These are phyloP conservation scores for Leptoclinus maculatus DNA, from an alignment of 2,797 vertebrate species.

Conservation along the genomic window DNA sequence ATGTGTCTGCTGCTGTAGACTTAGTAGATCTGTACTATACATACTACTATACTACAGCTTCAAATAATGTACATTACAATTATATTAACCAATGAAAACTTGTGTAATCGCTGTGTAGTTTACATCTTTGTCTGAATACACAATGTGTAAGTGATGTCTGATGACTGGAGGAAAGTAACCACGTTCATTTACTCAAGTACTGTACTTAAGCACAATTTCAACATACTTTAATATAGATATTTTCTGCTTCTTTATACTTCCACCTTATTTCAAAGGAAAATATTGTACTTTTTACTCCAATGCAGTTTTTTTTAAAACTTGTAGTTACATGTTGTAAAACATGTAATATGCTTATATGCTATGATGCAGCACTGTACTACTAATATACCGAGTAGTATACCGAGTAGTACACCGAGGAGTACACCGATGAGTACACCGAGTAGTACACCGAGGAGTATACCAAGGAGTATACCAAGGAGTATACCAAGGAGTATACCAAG, in stretches of 20 bases:
- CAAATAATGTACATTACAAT: not conserved
- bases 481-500: not conserved
- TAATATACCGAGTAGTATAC: not conserved
- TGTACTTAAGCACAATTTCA: not conserved
- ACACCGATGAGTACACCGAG: not conserved
- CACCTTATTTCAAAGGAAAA: too few species aligned
- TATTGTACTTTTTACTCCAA: not conserved
- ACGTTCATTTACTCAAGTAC: too few species aligned
- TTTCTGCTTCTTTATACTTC: not conserved
- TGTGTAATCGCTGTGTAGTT: too few species aligned
- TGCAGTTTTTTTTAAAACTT: too few species aligned
- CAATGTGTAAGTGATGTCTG: not conserved
- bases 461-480: too few species aligned
- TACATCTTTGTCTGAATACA: not conserved
- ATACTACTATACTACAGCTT: not conserved
- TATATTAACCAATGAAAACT: not conserved
- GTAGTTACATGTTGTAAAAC: too few species aligned
- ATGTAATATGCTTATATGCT: too few species aligned
- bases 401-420: not conserved
- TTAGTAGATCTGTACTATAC: not conserved
- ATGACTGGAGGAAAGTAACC: not conserved
- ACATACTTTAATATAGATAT: not conserved
- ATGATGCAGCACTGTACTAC: too few species aligned
- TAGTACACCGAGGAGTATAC: too few species aligned
- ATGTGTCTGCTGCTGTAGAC: not conserved